Evolutionary conservation across 2,797 vertebrate species (phyloP).

Genomic region (Gouania willdenowi): DNA sequence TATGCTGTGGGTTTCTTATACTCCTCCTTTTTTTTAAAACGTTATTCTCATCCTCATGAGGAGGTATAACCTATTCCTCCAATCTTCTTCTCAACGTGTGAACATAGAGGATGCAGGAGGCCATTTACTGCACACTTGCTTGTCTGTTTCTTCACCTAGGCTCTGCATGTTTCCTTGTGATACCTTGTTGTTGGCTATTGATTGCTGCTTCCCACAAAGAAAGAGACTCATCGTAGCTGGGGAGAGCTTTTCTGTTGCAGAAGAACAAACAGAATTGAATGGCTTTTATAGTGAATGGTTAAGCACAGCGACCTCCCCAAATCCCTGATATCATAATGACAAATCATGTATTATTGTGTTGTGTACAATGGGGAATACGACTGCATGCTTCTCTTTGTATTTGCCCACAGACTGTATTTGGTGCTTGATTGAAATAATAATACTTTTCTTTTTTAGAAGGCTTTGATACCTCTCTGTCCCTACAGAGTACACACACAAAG

Average conservation of each 20-base stretch:
- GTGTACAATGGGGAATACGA: neutral
- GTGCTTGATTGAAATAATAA: no score
- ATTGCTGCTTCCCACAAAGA: constrained; percentile 22
- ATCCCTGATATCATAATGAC: constrained; percentile 1
- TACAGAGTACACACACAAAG: constrained; percentile 8
- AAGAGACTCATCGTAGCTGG: neutral
- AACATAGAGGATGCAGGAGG: constrained; percentile 10
- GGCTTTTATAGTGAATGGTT: neutral
- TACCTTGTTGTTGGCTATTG: constrained; percentile 29
- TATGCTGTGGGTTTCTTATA: no score
- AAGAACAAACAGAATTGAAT: neutral
- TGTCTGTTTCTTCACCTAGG: constrained; percentile 23
- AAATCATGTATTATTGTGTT: neutral
- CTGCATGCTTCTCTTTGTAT: neutral
- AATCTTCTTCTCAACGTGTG: neutral
- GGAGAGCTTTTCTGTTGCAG: no score
- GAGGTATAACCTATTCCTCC: constrained; percentile 5
- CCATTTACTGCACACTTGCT: neutral
- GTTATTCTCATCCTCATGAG: constrained; percentile 23
- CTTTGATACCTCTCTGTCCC: no score
- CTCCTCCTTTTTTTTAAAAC: constrained; percentile 8
- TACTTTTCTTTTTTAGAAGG: no score
- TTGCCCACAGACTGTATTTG: neutral
- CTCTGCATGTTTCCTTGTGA: constrained; percentile 14
- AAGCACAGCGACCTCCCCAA: neutral